These are phyloP conservation scores for Atta texana DNA, from an alignment of 1,140 invertebrate species.

Conservation along the genomic window DNA sequence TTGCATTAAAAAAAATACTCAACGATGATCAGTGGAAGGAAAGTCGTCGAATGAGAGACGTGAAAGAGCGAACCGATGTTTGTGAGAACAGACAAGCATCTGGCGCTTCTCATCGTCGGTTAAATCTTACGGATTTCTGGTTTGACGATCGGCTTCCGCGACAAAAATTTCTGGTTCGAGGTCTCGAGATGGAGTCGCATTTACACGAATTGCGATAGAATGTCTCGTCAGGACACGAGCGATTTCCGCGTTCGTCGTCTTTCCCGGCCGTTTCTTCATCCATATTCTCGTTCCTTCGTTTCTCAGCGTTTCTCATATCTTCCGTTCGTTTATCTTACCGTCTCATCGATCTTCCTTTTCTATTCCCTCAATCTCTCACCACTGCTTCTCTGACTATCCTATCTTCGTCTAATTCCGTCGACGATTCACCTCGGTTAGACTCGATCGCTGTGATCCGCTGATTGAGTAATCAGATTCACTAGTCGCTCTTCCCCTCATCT, in stretches of 20 bases:
- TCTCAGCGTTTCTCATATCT: constrained; percentile 52
- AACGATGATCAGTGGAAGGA: not conserved
- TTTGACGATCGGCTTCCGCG: constrained; percentile 66
- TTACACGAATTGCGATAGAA: constrained; percentile 68
- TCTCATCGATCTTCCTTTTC: constrained; percentile 60
- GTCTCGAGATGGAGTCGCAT: constrained; percentile 59
- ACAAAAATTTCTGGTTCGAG: constrained; percentile 56
- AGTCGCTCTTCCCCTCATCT: constrained; percentile 48
- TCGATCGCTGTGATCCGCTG: constrained; percentile 34
- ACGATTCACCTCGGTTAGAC: constrained; percentile 55
- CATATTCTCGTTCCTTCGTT: constrained; percentile 31
- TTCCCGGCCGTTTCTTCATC: constrained; percentile 58
- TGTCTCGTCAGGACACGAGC: constrained; percentile 55
- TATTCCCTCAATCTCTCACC: constrained; percentile 5
- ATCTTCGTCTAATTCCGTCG: not conserved
- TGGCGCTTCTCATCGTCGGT: constrained; percentile 53
- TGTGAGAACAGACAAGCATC: constrained; percentile 1
- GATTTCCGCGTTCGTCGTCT: constrained; percentile 64
- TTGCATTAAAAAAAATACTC: not conserved
- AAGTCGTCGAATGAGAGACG: constrained; percentile 2
- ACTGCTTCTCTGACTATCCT: not conserved
- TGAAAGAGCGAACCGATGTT: not conserved
- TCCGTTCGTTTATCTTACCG: constrained; percentile 52
- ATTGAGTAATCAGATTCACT: constrained; percentile 75
- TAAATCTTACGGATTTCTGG: constrained; percentile 67